Conservation (phyloP, 2,888 invertebrate species). For the Perizoma flavofasciatum region DNA sequence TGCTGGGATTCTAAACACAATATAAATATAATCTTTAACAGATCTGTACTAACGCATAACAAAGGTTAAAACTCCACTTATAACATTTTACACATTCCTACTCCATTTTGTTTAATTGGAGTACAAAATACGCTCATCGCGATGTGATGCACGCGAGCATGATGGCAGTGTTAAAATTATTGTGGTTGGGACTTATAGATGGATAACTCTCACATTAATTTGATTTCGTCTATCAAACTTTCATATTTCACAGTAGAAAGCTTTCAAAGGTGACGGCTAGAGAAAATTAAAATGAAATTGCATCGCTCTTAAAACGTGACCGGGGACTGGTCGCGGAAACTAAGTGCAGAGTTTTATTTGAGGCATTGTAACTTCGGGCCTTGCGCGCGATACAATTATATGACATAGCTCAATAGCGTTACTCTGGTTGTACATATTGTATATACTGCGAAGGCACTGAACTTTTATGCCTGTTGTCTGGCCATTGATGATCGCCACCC, state of each 20-base stretch:
- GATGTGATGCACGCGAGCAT: too few relatives aligned
- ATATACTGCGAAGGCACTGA: neutral
- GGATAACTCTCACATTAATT: neutral
- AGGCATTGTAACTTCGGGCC: slow-evolving; percentile 15
- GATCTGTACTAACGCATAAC: too few relatives aligned
- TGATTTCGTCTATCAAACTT: slow-evolving; percentile 1
- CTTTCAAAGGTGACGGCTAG: slow-evolving; percentile 22
- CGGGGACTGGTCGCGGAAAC: slow-evolving; percentile 37
- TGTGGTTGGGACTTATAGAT: neutral
- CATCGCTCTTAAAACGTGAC: slow-evolving; percentile 47
- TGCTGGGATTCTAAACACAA: too few relatives aligned
- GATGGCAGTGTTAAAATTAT: too few relatives aligned
- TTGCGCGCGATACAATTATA: slow-evolving; percentile 10
- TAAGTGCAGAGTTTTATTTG: slow-evolving; percentile 41
- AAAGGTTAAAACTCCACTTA: too few relatives aligned
- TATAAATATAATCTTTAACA: too few relatives aligned
- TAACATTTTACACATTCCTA: too few relatives aligned
- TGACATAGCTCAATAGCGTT: neutral
- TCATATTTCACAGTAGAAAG: slow-evolving; percentile 20
- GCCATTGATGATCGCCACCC: too few relatives aligned
- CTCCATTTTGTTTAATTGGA: too few relatives aligned
- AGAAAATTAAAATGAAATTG: slow-evolving; percentile 48
- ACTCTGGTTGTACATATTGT: neutral
- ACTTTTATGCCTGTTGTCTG: too few relatives aligned
- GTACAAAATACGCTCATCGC: too few relatives aligned